phyloP scores from a whole-genome alignment of 2,797 vertebrate species.

The Bradypus variegatus region DNA sequence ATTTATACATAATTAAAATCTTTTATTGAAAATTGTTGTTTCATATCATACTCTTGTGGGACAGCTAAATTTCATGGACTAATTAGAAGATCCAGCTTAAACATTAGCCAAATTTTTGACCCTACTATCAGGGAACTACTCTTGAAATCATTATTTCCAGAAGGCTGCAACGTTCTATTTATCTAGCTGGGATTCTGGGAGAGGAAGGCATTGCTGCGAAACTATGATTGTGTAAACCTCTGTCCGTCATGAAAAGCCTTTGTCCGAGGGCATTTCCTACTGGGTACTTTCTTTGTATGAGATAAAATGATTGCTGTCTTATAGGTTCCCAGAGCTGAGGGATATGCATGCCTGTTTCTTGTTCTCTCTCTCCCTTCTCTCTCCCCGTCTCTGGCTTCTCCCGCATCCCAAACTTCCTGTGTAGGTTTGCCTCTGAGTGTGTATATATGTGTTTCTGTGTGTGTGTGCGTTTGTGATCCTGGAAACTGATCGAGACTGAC shows the following conservation, averaged over 20 bases:
- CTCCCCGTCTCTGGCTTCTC: not conserved
- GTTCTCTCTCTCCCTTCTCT: not conserved
- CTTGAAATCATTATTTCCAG: not conserved
- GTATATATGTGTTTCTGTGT: not conserved
- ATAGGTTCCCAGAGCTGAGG: not conserved
- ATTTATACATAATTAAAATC: not conserved
- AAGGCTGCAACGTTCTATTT: not conserved
- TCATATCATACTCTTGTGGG: not conserved
- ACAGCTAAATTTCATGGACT: not conserved
- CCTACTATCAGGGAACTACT: not conserved
- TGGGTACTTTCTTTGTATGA: not conserved
- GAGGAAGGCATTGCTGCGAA: not conserved
- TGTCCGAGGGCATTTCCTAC: not conserved
- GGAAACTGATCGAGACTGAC: not conserved
- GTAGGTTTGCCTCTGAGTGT: not conserved
- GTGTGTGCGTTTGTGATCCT: not conserved
- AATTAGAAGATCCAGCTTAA: not conserved
- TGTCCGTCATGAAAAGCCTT: not conserved
- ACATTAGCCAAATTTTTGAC: not conserved
- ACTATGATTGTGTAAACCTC: not conserved
- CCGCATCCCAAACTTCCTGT: not conserved
- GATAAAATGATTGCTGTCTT: not conserved
- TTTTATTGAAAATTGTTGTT: not conserved
- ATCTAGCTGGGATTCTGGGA: not conserved
- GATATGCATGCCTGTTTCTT: not conserved